Evolutionary conservation across 2,888 invertebrate species (phyloP).

Genomic region (Cephus rjabovi): DNA sequence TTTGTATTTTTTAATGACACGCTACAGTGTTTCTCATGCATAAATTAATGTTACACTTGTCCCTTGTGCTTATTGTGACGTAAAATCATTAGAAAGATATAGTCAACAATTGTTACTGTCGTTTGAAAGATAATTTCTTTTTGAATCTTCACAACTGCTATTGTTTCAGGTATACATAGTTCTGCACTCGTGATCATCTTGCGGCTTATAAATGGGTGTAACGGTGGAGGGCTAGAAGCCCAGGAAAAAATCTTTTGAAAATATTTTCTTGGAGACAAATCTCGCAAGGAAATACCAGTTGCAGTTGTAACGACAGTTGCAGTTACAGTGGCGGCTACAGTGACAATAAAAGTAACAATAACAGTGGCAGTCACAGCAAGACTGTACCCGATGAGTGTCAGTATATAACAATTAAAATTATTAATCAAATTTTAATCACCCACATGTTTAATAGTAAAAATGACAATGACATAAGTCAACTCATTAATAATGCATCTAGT

Average conservation of each 20-base stretch:
- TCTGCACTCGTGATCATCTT: too few relatives aligned
- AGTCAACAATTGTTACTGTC: not conserved
- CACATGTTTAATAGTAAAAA: too few relatives aligned
- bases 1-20: not conserved
- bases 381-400: slow-evolving; percentile 59
- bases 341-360: slow-evolving; percentile 4
- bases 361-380: slow-evolving; percentile 39
- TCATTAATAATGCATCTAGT: too few relatives aligned
- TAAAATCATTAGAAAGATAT: not conserved
- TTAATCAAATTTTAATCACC: not conserved
- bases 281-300: too few relatives aligned
- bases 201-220: slow-evolving; percentile 37
- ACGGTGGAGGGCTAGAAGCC: slow-evolving; percentile 32
- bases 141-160: too few relatives aligned
- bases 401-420: slow-evolving; percentile 28
- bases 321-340: slow-evolving; percentile 25
- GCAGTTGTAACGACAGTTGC: slow-evolving; percentile 24
- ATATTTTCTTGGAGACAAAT: too few relatives aligned
- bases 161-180: too few relatives aligned
- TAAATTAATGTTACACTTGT: not conserved
- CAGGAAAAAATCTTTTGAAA: not conserved
- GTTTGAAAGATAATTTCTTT: too few relatives aligned
- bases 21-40: not conserved
- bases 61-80: not conserved
- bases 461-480: too few relatives aligned